Evolutionary conservation across 2,888 invertebrate genomes (phyloP), one percentile per base, ranked within the genome.

Genomic region (Gisinianus flammeolus): DNA sequence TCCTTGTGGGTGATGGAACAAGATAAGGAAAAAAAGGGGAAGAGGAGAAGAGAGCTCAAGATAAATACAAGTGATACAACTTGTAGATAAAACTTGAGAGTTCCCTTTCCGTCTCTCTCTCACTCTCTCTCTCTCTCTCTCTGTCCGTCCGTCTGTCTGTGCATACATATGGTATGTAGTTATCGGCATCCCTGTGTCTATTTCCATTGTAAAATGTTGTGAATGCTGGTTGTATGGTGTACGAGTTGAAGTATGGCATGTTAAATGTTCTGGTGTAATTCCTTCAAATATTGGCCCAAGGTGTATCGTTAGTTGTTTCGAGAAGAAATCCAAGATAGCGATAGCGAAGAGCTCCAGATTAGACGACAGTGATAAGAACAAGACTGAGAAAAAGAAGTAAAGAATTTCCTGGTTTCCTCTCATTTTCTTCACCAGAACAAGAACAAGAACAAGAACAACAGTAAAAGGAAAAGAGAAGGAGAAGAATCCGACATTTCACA

Each of bases 371-470:
- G 26, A 24, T 16, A 62, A 24, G 69, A 62, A 68, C 72, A 64
- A 76, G 70, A 58, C 75, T 64, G 58, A n/a, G n/a, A n/a, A n/a
- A 30, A 56, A 72, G 54, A 62, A 58, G 58, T 16, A 62, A 58
- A 56, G 72, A 58, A 62, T 72, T 72, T 72, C 62, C 58, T 31
- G 72, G 62, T 62, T 62, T 72, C 22, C n/a, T 30, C 56, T 62
- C 26, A 35, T 68, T 33, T 68, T 35, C 22, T 68, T 68, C 22
- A 4, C 28, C 3, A 16, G 44, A 44, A 44, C 24, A 44, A 68
- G 44, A 26, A 12, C n/a, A 19, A 4, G n/a, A 10, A 56, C n/a
- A 19, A 35, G 35, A 35, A 35, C 12, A 35, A 35, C 6, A 35
- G 1, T 4, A 44, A 44, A 44, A 2, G 2, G 35, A 35, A 35